Percentiles rank a stretch among this genome's conserved stretches.
Conservation (phyloP, 1,140 invertebrate species). For the Battus philenor region DNA sequence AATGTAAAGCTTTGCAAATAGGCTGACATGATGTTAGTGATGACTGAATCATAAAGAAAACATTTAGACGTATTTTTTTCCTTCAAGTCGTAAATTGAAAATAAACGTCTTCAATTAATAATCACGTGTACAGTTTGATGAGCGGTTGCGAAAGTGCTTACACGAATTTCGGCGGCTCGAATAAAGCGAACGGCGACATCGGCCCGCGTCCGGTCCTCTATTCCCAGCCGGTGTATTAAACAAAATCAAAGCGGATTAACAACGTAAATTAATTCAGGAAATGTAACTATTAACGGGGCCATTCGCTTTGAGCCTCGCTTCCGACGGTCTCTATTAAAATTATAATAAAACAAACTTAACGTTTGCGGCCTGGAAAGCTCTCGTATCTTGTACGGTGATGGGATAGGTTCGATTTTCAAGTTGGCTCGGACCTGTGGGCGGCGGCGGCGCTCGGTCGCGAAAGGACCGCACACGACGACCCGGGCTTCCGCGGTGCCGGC, state of each 20-base stretch:
- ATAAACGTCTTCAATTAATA: too few relatives aligned
- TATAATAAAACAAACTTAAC: slow-evolving; percentile 24
- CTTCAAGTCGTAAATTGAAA: too few relatives aligned
- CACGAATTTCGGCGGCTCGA: slow-evolving; percentile 9
- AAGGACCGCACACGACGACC: slow-evolving; percentile 36
- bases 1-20: too few relatives aligned
- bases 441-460: slow-evolving; percentile 24
- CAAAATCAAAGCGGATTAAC: slow-evolving; percentile 18
- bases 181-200: too few relatives aligned
- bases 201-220: too few relatives aligned
- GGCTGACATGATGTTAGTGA: too few relatives aligned
- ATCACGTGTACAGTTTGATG: too few relatives aligned
- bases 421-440: not conserved
- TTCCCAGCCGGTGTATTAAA: slow-evolving; percentile 15
- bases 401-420: slow-evolving; percentile 9
- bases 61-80: too few relatives aligned
- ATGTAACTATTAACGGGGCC: slow-evolving; percentile 26
- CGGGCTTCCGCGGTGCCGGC: slow-evolving; percentile 28
- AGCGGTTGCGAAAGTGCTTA: slow-evolving; percentile 4
- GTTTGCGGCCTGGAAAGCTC: slow-evolving; percentile 3
- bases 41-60: too few relatives aligned
- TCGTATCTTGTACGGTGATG: not conserved
- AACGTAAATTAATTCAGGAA: slow-evolving; percentile 25
- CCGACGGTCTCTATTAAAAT: slow-evolving; percentile 37
- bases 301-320: slow-evolving; percentile 30